Evolutionary conservation across 2,113 vertebrate genomes (phyloP).

Genomic region (Noctilio leporinus): DNA sequence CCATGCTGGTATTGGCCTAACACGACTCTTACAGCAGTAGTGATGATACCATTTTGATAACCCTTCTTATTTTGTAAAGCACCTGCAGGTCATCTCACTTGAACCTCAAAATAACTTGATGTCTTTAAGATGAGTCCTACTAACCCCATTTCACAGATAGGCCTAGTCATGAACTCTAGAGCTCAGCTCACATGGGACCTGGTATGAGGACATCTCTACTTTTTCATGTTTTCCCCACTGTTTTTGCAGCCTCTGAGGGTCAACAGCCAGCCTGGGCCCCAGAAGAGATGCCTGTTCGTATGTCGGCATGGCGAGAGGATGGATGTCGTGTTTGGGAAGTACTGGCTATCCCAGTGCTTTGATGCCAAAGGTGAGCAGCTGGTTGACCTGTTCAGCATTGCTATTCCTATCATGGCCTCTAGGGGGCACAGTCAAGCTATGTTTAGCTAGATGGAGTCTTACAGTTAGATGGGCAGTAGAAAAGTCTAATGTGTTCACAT

Average conservation of each 20-base stretch:
- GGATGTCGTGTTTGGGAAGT: constrained; percentile 98
- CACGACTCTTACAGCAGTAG: neutral
- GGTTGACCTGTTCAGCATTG: neutral
- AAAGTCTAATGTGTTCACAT: neutral
- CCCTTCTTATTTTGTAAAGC: neutral
- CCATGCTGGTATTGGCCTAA: neutral
- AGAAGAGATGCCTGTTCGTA: constrained; percentile 93
- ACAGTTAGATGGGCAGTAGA: neutral
- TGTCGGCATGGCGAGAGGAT: constrained; percentile 97
- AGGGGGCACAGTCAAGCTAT: neutral
- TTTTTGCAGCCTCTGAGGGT: constrained; percentile 83
- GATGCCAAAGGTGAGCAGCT: constrained; percentile 91
- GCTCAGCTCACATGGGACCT: neutral
- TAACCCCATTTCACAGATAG: neutral
- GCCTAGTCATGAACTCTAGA: neutral
- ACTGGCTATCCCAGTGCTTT: constrained; percentile 97
- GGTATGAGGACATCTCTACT: neutral
- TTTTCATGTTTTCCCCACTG: neutral
- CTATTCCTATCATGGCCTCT: neutral
- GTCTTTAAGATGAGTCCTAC: neutral
- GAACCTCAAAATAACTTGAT: neutral
- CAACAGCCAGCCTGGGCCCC: constrained; percentile 80
- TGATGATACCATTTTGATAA: neutral
- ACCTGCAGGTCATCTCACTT: neutral
- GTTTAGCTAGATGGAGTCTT: neutral